Conservation (phyloP, 2,797 vertebrate species). For the Acanthiza pusilla region DNA sequence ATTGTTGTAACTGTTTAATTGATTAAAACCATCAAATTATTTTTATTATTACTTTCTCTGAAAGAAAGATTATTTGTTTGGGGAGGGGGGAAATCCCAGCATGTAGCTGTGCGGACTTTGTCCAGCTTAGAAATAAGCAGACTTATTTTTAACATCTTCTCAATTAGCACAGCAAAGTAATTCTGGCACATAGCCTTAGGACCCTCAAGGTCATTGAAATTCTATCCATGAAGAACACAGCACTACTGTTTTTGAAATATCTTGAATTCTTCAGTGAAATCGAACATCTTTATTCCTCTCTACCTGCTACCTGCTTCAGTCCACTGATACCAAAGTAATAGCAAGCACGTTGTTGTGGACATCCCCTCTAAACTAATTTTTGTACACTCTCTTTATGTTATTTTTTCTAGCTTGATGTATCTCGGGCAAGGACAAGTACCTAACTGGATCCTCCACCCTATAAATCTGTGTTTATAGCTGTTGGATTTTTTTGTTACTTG, state of each 20-base stretch:
- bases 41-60: background rate
- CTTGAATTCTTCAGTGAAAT: background rate
- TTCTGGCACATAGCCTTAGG: background rate
- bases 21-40: background rate
- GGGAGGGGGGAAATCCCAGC: rapidly evolving
- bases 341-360: background rate
- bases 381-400: background rate
- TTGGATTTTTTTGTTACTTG: background rate
- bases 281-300: background rate
- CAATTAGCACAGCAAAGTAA: background rate
- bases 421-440: background rate
- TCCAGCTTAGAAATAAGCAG: background rate
- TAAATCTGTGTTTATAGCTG: background rate
- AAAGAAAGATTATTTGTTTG: background rate
- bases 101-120: background rate
- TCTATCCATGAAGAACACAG: background rate
- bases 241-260: background rate
- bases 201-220: background rate
- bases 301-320: background rate
- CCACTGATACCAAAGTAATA: background rate
- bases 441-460: background rate
- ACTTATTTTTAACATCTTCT: background rate
- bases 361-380: rapidly evolving
- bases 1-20: background rate
- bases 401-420: background rate